A percentile compares a stretch with the other conserved stretches of the same genome.
Evolutionary conservation across 1,140 invertebrate species (phyloP).

Genomic region (Bemisia tabaci): DNA sequence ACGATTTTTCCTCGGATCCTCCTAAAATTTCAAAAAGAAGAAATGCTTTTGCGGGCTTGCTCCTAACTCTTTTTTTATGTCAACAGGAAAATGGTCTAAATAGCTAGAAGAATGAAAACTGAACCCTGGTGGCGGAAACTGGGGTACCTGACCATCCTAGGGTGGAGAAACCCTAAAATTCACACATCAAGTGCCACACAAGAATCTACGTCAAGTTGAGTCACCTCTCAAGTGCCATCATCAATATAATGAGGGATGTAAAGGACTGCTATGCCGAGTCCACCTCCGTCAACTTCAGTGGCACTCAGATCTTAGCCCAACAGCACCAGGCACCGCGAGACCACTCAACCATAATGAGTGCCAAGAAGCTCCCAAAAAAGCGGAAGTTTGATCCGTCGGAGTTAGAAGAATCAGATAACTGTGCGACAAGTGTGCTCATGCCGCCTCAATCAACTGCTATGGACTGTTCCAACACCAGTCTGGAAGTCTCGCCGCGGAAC

Average conservation of each 20-base stretch:
- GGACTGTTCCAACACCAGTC: slow-evolving; percentile 37
- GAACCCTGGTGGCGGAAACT: neutral
- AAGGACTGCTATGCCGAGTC: neutral
- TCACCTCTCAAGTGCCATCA: neutral
- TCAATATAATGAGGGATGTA: neutral
- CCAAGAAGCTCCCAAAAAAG: slow-evolving; percentile 65
- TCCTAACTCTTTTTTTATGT: no score
- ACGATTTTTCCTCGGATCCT: no score
- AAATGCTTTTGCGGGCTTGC: no score
- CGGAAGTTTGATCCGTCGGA: slow-evolving; percentile 74
- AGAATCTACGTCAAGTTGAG: neutral
- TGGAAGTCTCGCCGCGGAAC: neutral
- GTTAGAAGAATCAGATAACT: slow-evolving; percentile 44
- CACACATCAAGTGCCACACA: neutral
- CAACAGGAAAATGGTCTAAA: neutral
- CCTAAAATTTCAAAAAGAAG: no score
- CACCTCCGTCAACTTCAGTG: neutral
- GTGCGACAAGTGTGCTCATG: slow-evolving; percentile 27
- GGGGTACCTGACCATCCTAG: neutral
- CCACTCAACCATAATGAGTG: neutral
- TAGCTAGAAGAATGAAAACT: neutral
- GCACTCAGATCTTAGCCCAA: neutral
- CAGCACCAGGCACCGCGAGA: neutral
- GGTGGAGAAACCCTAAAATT: neutral
- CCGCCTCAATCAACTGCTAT: slow-evolving; percentile 43